Evolutionary conservation across 2,888 invertebrate genomes (phyloP).

Genomic region (Ditula angustiorana): DNA sequence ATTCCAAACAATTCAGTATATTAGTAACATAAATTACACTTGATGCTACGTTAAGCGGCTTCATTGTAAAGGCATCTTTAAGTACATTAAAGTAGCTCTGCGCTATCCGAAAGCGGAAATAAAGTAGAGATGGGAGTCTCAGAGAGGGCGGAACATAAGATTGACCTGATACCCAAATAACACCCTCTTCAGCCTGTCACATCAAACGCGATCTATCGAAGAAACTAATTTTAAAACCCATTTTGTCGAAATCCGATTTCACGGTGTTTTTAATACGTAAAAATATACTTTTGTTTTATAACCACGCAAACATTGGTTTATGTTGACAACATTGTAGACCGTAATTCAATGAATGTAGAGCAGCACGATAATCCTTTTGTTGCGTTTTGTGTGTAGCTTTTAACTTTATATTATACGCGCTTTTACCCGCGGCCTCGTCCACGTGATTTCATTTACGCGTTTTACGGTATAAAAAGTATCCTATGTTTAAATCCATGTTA

Average conservation of each 20-base stretch:
- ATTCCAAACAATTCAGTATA: background rate
- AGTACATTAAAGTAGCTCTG: conserved; percentile 44
- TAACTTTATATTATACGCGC: too few relatives aligned
- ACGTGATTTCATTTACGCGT: too few relatives aligned
- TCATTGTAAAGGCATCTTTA: conserved; percentile 22
- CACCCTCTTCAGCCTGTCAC: conserved; percentile 65
- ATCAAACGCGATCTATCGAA: conserved; percentile 46
- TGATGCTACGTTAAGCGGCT: conserved; percentile 11
- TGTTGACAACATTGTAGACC: too few relatives aligned
- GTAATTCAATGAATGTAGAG: too few relatives aligned
- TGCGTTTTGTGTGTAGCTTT: too few relatives aligned
- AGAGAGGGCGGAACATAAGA: conserved; percentile 53
- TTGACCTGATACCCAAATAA: conserved; percentile 57
- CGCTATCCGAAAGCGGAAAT: conserved; percentile 56
- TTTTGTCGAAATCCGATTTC: background rate
- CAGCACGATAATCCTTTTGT: too few relatives aligned
- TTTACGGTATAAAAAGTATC: too few relatives aligned
- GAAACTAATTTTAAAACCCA: conserved; percentile 39
- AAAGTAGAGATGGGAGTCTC: conserved; percentile 58
- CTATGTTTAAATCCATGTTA: too few relatives aligned
- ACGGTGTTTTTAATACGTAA: background rate
- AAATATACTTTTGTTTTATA: background rate
- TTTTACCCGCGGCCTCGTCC: too few relatives aligned
- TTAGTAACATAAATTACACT: background rate
- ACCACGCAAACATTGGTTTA: too few relatives aligned